A percentile compares a stretch with the other conserved stretches of the same genome.
These are phyloP conservation scores for Antheraea pernyi DNA, from an alignment of 1,140 invertebrate genomes.

Conservation along the genomic window DNA sequence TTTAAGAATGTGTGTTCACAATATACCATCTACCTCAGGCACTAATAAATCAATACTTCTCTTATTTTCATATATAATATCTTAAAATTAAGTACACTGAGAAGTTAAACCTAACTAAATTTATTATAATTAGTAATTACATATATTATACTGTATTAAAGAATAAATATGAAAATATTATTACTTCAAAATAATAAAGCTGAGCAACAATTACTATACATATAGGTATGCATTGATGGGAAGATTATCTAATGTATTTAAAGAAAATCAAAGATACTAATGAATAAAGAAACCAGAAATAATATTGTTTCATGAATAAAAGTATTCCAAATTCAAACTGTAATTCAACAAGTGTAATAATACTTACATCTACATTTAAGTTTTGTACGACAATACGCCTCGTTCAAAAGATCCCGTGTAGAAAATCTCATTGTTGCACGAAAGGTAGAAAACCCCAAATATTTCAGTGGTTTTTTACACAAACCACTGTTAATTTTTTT, in stretches of 20 bases:
- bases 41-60: too few species aligned
- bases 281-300: background rate
- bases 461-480: constrained; percentile 25
- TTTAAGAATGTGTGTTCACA: too few species aligned
- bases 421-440: constrained; percentile 45
- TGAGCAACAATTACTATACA: too few species aligned
- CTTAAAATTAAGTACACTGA: too few species aligned
- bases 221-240: too few species aligned
- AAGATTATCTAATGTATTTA: background rate
- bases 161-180: too few species aligned
- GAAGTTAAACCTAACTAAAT: too few species aligned
- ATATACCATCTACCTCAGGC: too few species aligned
- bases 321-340: background rate
- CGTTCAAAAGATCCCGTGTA: constrained; percentile 68
- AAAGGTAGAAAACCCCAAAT: background rate
- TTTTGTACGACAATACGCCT: constrained; percentile 74
- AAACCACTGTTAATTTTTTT: constrained; percentile 46
- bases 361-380: constrained; percentile 78
- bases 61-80: too few species aligned
- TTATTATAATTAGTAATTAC: too few species aligned
- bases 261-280: background rate
- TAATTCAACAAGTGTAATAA: background rate
- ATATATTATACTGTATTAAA: too few species aligned
- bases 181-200: too few species aligned
- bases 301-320: background rate